Percentiles rank a stretch among this genome's conserved stretches.
phyloP scores from a whole-genome alignment of 1,140 invertebrate genomes.

The Aphaenogaster ashmeadi region DNA sequence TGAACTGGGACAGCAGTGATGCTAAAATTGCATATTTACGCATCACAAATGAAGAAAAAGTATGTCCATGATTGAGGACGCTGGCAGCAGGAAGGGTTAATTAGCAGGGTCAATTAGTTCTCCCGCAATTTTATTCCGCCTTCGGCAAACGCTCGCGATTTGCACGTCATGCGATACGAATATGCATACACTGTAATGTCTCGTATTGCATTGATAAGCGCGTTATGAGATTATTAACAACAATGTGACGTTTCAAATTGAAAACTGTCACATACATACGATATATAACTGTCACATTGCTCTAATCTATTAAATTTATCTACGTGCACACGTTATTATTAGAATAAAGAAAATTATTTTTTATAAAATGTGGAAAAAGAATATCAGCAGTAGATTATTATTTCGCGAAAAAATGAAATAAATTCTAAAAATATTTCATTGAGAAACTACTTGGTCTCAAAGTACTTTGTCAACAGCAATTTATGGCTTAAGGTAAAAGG shows the following conservation, averaged over 20 bases:
- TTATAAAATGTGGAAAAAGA: not conserved
- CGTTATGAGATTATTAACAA: not conserved
- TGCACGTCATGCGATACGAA: slow-evolving; percentile 1
- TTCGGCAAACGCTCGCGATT: slow-evolving; percentile 18
- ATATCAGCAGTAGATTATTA: not conserved
- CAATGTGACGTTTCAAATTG: not conserved
- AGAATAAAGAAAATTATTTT: not conserved
- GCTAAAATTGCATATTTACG: slow-evolving; percentile 38
- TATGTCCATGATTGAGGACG: slow-evolving; percentile 38
- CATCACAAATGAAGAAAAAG: slow-evolving; percentile 49
- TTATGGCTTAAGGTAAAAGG: not conserved
- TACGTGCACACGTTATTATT: not conserved
- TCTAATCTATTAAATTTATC: not conserved
- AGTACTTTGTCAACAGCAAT: not conserved
- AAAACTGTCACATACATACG: not conserved
- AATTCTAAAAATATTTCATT: not conserved
- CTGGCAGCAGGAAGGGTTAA: slow-evolving; percentile 23
- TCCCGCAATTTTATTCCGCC: slow-evolving; percentile 27
- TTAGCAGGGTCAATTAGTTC: slow-evolving; percentile 45
- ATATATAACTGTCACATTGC: not conserved
- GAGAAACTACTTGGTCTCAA: not conserved
- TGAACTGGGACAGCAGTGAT: slow-evolving; percentile 6
- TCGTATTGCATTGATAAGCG: not conserved
- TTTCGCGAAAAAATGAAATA: not conserved
- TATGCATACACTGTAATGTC: not conserved